Percentiles rank a stretch among this genome's conserved stretches.
These are phyloP conservation scores for Rhynchomys soricoides DNA, from an alignment of 2,113 vertebrate species.

Conservation along the genomic window DNA sequence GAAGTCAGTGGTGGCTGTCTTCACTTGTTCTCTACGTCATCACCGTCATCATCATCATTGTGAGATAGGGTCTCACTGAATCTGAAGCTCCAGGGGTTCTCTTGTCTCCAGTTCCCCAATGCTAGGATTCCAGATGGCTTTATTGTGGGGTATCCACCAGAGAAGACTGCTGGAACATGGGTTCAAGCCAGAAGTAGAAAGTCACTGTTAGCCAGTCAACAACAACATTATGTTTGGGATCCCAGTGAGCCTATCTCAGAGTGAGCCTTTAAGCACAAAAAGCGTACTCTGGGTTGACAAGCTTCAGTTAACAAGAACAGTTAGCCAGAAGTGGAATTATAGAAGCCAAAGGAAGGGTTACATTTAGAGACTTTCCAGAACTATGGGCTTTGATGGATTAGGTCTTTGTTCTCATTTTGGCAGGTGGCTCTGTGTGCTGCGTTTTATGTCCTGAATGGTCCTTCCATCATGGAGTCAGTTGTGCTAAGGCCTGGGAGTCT, in stretches of 20 bases:
- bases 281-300: background rate
- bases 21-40: background rate
- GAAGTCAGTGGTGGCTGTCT: background rate
- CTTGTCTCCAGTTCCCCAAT: background rate
- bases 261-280: background rate
- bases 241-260: background rate
- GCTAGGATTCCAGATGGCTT: background rate
- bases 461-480: background rate
- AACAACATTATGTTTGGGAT: background rate
- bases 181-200: background rate
- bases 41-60: background rate
- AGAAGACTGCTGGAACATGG: background rate
- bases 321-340: background rate
- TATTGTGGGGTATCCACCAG: background rate
- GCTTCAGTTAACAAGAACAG: background rate
- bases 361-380: background rate
- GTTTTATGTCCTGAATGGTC: background rate
- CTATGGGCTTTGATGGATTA: background rate
- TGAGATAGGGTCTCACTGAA: background rate
- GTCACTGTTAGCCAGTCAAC: background rate
- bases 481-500: background rate
- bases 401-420: background rate
- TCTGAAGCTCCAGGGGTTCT: background rate
- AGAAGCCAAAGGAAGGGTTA: background rate
- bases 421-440: background rate